Conservation (phyloP, 2,888 invertebrate genomes). For the Camponotus fellah region DNA sequence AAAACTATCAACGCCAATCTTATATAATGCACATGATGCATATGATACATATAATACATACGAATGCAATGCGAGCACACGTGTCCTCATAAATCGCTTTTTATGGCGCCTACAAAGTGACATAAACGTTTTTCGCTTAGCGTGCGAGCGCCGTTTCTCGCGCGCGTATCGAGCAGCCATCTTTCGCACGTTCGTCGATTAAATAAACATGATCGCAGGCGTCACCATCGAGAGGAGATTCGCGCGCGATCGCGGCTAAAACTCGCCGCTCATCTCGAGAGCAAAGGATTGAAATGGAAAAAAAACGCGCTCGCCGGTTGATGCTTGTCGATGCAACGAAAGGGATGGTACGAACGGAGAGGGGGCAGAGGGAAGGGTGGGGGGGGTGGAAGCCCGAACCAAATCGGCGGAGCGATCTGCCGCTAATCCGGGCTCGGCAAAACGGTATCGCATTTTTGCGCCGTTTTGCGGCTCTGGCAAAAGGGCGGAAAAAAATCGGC, state of each 20-base stretch:
- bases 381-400: conserved; percentile 54
- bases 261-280: conserved; percentile 56
- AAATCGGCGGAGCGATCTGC: conserved; percentile 76
- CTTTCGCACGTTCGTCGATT: conserved; percentile 53
- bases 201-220: conserved; percentile 56
- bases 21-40: conserved; percentile 9
- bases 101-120: conserved; percentile 25
- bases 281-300: conserved; percentile 54
- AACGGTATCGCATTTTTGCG: conserved; percentile 83
- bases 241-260: conserved; percentile 54
- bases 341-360: conserved; percentile 19
- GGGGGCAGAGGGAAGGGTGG: not conserved
- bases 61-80: not conserved
- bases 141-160: conserved; percentile 21
- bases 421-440: conserved; percentile 79
- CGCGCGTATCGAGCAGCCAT: conserved; percentile 25
- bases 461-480: conserved; percentile 74
- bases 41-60: not conserved
- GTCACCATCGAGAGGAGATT: conserved; percentile 55
- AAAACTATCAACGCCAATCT: conserved; percentile 15
- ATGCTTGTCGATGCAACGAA: conserved; percentile 46
- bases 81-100: conserved; percentile 38
- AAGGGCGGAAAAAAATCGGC: conserved; percentile 75
- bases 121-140: conserved; percentile 42
- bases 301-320: conserved; percentile 26